Conservation (phyloP, 2,797 vertebrate genomes). For the Bradypodion pumilum region DNA sequence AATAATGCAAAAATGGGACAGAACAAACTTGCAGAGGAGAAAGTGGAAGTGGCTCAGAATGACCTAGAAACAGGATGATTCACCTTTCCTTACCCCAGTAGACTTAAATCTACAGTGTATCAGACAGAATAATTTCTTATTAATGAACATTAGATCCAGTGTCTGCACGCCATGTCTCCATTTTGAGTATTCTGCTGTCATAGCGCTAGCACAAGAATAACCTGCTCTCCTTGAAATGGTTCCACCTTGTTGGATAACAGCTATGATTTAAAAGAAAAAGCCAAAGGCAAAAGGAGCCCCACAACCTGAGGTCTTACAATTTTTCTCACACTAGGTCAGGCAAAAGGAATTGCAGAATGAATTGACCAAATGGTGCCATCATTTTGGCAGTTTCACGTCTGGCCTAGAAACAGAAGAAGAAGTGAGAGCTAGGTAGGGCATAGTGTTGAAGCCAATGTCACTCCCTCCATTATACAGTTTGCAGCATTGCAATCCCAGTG, state of each 20-base stretch:
- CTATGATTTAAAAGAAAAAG: neutral
- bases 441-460: neutral
- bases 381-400: too few species aligned
- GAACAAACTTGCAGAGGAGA: neutral
- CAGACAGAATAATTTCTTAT: neutral
- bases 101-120: neutral
- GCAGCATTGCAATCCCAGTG: neutral
- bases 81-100: neutral
- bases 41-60: neutral
- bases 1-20: neutral
- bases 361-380: too few species aligned
- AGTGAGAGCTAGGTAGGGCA: neutral
- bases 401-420: too few species aligned
- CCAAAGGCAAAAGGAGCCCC: neutral
- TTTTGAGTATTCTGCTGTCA: neutral
- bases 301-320: neutral
- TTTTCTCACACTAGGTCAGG: too few species aligned
- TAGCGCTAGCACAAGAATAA: neutral
- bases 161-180: neutral
- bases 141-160: neutral
- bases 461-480: neutral
- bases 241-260: neutral
- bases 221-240: neutral
- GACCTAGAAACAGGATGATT: neutral
- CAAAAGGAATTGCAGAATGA: too few species aligned